phyloP scores from a whole-genome alignment of 2,113 vertebrate genomes.

The Phyllopteryx taeniolatus region DNA sequence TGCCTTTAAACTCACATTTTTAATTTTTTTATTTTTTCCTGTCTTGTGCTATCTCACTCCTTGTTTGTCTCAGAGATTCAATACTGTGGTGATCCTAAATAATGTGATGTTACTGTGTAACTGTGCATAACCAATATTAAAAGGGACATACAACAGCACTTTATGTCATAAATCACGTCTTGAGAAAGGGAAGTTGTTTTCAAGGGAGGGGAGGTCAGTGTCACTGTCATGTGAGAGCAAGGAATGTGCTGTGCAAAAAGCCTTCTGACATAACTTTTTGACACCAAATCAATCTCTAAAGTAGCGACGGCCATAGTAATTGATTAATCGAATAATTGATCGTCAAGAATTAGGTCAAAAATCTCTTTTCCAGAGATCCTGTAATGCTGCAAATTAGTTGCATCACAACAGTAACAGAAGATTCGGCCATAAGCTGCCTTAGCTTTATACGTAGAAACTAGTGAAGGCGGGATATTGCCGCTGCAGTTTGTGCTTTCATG shows the following conservation, averaged over 20 bases:
- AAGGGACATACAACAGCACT: slow-evolving; percentile 1
- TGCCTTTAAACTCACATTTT: slow-evolving; percentile 39
- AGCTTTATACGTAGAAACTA: too few relatives aligned
- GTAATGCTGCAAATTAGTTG: too few relatives aligned
- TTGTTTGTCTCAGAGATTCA: not conserved
- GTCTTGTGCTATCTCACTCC: not conserved
- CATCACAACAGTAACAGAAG: too few relatives aligned
- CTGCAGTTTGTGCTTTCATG: too few relatives aligned
- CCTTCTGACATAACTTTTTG: not conserved
- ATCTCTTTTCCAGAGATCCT: too few relatives aligned
- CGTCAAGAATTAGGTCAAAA: not conserved
- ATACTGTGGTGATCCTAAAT: not conserved
- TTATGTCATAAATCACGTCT: slow-evolving; percentile 16
- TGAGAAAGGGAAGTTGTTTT: slow-evolving; percentile 16
- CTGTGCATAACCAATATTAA: not conserved
- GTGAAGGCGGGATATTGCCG: too few relatives aligned
- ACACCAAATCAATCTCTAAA: not conserved
- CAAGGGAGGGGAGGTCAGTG: slow-evolving; percentile 1
- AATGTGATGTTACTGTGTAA: not conserved
- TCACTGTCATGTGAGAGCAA: slow-evolving; percentile 10
- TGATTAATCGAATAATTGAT: not conserved
- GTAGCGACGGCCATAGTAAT: not conserved
- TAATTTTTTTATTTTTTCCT: slow-evolving; percentile 26
- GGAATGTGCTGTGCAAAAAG: not conserved
- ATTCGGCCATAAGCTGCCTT: too few relatives aligned